Percentiles rank a stretch among this genome's conserved stretches.
phyloP scores from a whole-genome alignment of 1,140 invertebrate genomes.

The Drosophila obscura region DNA sequence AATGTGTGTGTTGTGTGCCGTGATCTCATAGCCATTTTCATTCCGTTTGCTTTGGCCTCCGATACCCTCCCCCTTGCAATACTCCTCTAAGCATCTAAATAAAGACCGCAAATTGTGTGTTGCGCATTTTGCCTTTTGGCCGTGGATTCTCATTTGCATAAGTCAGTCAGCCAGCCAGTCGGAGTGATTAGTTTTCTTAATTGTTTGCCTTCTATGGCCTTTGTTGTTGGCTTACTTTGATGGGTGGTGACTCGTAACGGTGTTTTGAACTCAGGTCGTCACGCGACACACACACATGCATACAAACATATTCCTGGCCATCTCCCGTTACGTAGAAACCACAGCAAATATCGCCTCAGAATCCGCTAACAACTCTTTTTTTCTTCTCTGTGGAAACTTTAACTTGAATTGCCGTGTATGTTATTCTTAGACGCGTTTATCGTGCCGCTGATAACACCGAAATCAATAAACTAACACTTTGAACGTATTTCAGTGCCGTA shows the following conservation, averaged over 20 bases:
- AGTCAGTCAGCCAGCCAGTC: conserved; percentile 4
- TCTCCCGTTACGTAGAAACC: conserved; percentile 16
- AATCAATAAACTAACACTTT: conserved; percentile 41
- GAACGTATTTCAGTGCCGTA: conserved; percentile 59
- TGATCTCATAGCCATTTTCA: conserved; percentile 67
- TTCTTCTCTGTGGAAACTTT: background rate
- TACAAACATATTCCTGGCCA: conserved; percentile 1
- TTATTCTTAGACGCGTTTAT: conserved; percentile 36
- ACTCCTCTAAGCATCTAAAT: conserved; percentile 49
- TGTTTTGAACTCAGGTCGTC: conserved; percentile 12
- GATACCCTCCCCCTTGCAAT: conserved; percentile 19
- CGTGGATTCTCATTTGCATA: conserved; percentile 62
- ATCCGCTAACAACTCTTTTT: background rate
- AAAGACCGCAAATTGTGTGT: conserved; percentile 55
- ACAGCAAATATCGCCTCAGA: conserved; percentile 1
- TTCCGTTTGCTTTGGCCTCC: conserved; percentile 35
- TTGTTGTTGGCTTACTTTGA: conserved; percentile 13
- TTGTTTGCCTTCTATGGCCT: conserved; percentile 28
- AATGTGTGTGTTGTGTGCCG: conserved; percentile 52
- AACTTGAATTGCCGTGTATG: too few species aligned
- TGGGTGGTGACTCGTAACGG: conserved; percentile 23
- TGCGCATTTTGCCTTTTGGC: conserved; percentile 64
- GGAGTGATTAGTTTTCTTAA: conserved; percentile 53
- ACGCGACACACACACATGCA: conserved; percentile 13
- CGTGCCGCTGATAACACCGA: conserved; percentile 40